Evolutionary conservation across 2,797 vertebrate genomes (phyloP), one percentile per base, ranked within the genome.

Genomic region (Kryptolebias ocellatus): DNA sequence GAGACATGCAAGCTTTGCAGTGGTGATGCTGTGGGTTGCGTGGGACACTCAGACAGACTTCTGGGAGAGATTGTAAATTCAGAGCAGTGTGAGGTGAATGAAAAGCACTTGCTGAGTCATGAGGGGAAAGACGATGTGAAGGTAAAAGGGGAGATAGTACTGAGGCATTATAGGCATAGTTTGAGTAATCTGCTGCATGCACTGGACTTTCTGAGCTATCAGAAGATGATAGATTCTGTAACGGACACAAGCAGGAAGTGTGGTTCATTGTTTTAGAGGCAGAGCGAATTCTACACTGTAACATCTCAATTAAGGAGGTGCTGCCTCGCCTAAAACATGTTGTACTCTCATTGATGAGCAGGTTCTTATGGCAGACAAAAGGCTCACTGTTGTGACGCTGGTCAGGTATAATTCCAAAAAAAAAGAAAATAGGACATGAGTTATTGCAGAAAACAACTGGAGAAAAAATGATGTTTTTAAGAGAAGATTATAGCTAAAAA

Each of bases 321-420:
- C 90, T 90, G 70, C 86, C 77, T 59, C 74, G 76, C 64, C 90
- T 92, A 63, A 75, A 67, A 76, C 62, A 76, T 68, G 47, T 20
- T 50, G 69, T 6, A 55, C 60, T 75, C 60, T 85, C 73, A 54
- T 56, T 56, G 67, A 64, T 34, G 72, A 77, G 76, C 64, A 61
- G 68, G 60, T 64, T 76, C 64, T 81, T 64, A 52, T 68, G 73
- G 60, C 65, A 70, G 55, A 86, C 70, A 89, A 81, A 88, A 44
- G 88, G 84, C 49, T 91, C 79, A 63, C 86, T 92, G 81, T 74
- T 17, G 77, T 86, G 85, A 58, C 62, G 73, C 92, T 93, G 89
- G 80, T 62, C 56, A 60, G 57, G 72, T 54, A 46, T 76, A 27
- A 44, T 70, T 78, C 17, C 52, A 81, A 77, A 64, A 39, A 75